Evolutionary conservation across 2,113 vertebrate species (phyloP), one percentile per base, ranked within the genome.

Genomic region (Collichthys lucidus): DNA sequence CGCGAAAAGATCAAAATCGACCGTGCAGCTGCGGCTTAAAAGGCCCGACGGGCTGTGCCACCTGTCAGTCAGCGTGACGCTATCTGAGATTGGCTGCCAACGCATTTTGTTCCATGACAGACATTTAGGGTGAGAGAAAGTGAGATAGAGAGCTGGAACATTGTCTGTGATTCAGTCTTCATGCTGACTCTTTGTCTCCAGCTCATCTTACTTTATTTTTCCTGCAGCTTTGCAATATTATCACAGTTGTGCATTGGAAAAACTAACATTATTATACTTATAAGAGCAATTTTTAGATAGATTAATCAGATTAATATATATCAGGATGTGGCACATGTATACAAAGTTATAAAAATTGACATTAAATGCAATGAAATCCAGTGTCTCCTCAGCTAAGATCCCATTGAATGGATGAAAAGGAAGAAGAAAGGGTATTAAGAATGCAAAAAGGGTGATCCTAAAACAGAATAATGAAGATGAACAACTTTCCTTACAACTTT

Each of bases 1-100:
- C 12, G 40, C 44, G 72, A n/a, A 60, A 29, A 44, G 8, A 77
- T 83, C 59, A 26, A 70, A 49, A 85, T 59, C 1, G 1, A 20
- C 26, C 22, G 2, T 61, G 63, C 76, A 40, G 84, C 69, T 22
- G 64, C 67, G 20, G 76, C 11, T 60, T 67, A 6, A 0, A 74
- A 24, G 73, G 42, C 52, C 63, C 72, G 67, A 82, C 42, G 20
- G 73, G 72, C 63, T 8, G 19, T 4, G 49, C 64, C 79, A 62
- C 74, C 66, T 78, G 77, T 81, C 82, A 84, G 42, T 86, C 84
- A 66, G 24, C 3, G 24, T 57, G 69, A 66, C n/a, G 15, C 60
- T 67, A 63, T 70, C 63, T 29, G 29, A 72, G 52, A 80, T 65
- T 44, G 6, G 74, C 66, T 86, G 80, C 78, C 75, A 72, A 74